Evolutionary conservation across 2,888 invertebrate species (phyloP).

Genomic region (Tetrapedia diversipes): DNA sequence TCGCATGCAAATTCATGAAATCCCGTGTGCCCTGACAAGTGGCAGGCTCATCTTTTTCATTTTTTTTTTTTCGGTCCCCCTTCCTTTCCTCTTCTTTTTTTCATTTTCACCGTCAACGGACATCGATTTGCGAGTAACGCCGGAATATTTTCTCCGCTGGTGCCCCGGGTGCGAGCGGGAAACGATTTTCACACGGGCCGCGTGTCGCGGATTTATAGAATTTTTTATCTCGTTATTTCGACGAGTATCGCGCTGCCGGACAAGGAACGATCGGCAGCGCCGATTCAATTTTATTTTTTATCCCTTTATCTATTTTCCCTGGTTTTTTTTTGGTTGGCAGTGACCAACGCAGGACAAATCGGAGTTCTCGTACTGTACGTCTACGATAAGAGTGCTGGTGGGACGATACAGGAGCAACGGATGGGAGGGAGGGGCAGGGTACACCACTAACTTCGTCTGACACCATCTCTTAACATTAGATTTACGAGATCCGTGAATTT

Average conservation of each 20-base stretch:
- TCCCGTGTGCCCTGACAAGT: slow-evolving; percentile 14
- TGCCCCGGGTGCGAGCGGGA: slow-evolving; percentile 12
- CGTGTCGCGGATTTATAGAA: slow-evolving; percentile 37
- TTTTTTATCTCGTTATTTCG: slow-evolving; percentile 38
- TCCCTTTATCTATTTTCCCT: too few relatives aligned
- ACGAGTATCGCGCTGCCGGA: slow-evolving; percentile 15
- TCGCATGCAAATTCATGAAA: not conserved
- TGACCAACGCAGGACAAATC: too few relatives aligned
- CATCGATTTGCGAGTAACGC: slow-evolving; percentile 20
- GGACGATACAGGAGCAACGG: too few relatives aligned
- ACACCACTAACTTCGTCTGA: too few relatives aligned
- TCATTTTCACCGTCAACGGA: not conserved
- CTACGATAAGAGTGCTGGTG: too few relatives aligned
- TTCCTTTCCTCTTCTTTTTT: too few relatives aligned
- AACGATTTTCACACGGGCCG: slow-evolving; percentile 33
- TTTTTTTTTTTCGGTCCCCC: not conserved
- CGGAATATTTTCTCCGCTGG: slow-evolving; percentile 17
- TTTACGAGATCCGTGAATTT: too few relatives aligned
- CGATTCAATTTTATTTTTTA: not conserved
- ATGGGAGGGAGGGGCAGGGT: too few relatives aligned
- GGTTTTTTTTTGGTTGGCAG: too few relatives aligned
- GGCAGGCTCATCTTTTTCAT: not conserved
- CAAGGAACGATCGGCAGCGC: not conserved
- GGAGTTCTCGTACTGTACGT: too few relatives aligned
- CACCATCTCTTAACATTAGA: too few relatives aligned